Conservation (phyloP, 2,113 vertebrate species). For the Brachyhypopomus gauderio region DNA sequence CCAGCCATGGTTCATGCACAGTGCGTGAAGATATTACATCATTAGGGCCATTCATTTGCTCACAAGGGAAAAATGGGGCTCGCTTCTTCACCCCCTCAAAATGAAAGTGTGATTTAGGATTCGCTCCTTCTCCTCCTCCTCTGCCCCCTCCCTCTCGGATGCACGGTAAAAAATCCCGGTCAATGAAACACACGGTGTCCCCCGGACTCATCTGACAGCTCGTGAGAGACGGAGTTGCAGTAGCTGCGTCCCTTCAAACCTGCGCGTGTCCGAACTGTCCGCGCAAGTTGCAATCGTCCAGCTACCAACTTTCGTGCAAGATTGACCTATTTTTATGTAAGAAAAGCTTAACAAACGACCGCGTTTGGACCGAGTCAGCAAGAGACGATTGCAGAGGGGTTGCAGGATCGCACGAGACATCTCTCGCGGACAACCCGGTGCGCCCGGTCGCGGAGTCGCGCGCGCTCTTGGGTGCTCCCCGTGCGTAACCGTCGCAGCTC, state of each 20-base stretch:
- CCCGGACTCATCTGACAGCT: constrained; percentile 80
- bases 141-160: constrained; percentile 72
- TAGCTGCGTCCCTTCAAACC: too few relatives aligned
- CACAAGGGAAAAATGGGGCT: constrained; percentile 62
- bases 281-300: too few relatives aligned
- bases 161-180: constrained; percentile 81
- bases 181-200: constrained; percentile 74
- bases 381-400: too few relatives aligned
- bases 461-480: too few relatives aligned
- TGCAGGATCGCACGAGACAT: too few relatives aligned
- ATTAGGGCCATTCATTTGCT: constrained; percentile 63
- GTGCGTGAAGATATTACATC: constrained; percentile 52
- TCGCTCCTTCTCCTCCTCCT: constrained; percentile 59
- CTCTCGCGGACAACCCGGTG: too few relatives aligned
- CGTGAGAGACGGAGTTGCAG: constrained; percentile 71
- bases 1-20: too few relatives aligned
- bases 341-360: constrained; percentile 73
- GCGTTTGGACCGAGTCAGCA: constrained; percentile 57
- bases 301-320: too few relatives aligned
- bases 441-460: too few relatives aligned
- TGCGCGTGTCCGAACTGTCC: too few relatives aligned
- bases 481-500: too few relatives aligned
- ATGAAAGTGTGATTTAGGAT: constrained; percentile 67
- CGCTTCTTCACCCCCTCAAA: constrained; percentile 58
- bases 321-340: constrained; percentile 50